Evolutionary conservation across 2,888 invertebrate species (phyloP).

Genomic region (Physocephala rufipes): DNA sequence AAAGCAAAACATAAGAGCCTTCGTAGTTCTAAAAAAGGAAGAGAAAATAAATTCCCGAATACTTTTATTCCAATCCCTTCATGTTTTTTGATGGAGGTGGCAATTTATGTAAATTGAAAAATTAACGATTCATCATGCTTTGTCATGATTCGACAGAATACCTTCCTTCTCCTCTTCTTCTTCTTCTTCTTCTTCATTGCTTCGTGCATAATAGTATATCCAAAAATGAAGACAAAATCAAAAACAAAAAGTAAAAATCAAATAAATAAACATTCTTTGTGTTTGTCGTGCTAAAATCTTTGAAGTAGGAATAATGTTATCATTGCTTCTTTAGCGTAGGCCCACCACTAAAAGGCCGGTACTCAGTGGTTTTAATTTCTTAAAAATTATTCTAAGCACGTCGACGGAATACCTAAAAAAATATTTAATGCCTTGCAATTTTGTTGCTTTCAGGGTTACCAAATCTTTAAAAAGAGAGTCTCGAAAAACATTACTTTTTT

Average conservation of each 20-base stretch:
- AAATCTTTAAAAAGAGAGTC: neutral
- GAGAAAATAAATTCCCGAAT: too few relatives aligned
- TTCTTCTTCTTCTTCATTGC: constrained; percentile 1
- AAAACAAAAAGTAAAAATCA: constrained; percentile 16
- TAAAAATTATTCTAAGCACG: constrained; percentile 30
- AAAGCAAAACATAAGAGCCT: too few relatives aligned
- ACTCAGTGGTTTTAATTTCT: constrained; percentile 17
- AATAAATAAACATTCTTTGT: constrained; percentile 20
- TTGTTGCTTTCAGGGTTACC: neutral
- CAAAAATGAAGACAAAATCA: neutral
- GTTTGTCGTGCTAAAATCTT: neutral
- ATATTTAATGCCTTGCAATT: neutral
- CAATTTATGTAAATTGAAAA: constrained; percentile 34
- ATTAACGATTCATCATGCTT: constrained; percentile 34
- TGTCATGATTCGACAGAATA: constrained; percentile 24
- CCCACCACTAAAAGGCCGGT: constrained; percentile 14
- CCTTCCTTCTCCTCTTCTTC: neutral
- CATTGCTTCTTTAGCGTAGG: neutral
- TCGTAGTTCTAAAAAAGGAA: too few relatives aligned
- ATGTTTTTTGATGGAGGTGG: constrained; percentile 17
- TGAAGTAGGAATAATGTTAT: neutral
- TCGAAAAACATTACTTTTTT: too few relatives aligned
- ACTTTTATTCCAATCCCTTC: too few relatives aligned
- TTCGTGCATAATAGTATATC: neutral
- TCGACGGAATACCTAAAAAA: neutral